A percentile compares a stretch with the other conserved stretches of the same genome.
phyloP scores from a whole-genome alignment of 2,797 vertebrate species.

The Monodelphis domestica region DNA sequence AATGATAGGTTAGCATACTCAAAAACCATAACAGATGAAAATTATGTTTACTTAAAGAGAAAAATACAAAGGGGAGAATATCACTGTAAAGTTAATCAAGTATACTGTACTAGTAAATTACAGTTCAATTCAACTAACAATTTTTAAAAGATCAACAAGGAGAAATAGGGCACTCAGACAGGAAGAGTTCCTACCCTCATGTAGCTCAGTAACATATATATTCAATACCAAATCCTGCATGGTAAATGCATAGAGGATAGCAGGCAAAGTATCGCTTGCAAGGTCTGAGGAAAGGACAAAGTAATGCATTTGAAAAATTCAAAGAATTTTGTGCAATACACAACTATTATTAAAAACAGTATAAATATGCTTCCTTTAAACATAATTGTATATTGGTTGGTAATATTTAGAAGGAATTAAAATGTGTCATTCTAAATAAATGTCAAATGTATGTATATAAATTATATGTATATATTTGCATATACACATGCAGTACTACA shows the following conservation, averaged over 20 bases:
- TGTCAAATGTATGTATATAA: neutral
- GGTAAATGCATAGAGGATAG: neutral
- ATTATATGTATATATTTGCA: neutral
- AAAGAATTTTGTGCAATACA: slow-evolving; percentile 3
- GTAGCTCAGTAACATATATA: neutral
- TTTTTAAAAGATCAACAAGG: neutral
- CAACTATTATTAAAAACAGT: neutral
- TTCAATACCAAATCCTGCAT: neutral
- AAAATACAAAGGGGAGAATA: slow-evolving; percentile 2
- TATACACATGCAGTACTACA: neutral
- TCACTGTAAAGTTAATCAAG: neutral
- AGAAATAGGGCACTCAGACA: neutral
- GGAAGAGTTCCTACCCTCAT: neutral
- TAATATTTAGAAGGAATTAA: neutral
- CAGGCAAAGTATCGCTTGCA: neutral
- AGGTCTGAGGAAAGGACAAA: neutral
- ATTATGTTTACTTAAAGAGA: neutral
- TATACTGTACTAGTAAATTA: neutral
- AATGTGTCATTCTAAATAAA: neutral
- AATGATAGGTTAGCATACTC: neutral
- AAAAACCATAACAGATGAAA: neutral
- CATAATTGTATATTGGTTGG: neutral
- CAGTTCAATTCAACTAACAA: neutral
- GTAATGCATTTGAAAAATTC: neutral
- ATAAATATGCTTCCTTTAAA: neutral